Base-by-base conservation (phyloP, 2,113 vertebrate species). In the Lepus americanus region DNA sequence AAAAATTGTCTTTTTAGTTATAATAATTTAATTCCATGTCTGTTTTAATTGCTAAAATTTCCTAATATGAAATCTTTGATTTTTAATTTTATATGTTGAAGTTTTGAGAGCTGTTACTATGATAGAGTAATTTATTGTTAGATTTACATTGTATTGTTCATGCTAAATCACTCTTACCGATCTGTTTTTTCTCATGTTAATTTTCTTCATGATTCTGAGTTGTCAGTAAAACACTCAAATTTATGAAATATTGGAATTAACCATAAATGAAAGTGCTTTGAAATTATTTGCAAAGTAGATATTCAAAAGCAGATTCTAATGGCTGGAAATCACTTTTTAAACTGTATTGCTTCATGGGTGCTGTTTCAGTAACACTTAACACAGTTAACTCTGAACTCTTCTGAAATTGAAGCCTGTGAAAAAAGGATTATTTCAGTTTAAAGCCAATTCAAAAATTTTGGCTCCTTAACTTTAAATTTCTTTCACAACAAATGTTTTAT, bases 371-470 rank as follows among this genome's bases (percentile, higher is more conserved):
- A 83, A 19, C 89, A 83, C 5, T 88, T 96, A 59, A 73, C 3
- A 2, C 94, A 74, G 20, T 66, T 82, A 95, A 51, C 55, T 79
- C n/a, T 83, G 33, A 89, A 84, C 20, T 90, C 8, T 92, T 92
- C 55, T 94, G 73, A 87, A 79, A 39, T 5, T 87, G 44, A 67
- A 87, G 22, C 25, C 69, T 25, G 89, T 29, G 36, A 72, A 84
- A 92, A 96, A 86, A 72, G 70, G 76, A 63, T 87, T 93, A 66
- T 93, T 89, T 77, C 39, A 0, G 12, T 93, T 89, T 86, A 90
- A 91, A 73, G 63, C 80, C 70, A 97, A 87, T 95, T 94, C 44
- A 94, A 1, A 89, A 90, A 89, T 97, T 90, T 94, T 97, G 95
- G 61, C n/a, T 94, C 91, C 73, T 86, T 72, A 80, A 51, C 61